Evolutionary conservation across 2,797 vertebrate species (phyloP).

Genomic region (Sarcoramphus papa): DNA sequence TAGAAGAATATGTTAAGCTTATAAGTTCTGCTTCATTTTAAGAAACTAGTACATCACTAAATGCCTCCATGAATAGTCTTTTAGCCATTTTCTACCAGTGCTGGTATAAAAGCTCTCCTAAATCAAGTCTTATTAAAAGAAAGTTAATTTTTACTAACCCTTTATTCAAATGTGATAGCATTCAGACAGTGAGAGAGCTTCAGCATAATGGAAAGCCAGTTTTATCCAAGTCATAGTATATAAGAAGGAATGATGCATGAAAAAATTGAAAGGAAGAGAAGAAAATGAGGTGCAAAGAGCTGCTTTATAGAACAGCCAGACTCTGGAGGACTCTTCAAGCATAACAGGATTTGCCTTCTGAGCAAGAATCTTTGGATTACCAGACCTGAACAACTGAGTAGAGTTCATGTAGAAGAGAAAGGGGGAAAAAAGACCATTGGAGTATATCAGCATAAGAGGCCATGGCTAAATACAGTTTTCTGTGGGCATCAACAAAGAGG

Average conservation of each 20-base stretch:
- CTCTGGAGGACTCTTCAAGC: slow-evolving; percentile 21
- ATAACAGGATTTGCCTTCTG: slow-evolving; percentile 35
- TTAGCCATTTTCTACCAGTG: background rate
- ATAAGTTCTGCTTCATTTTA: background rate
- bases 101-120: background rate
- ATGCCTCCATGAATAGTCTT: background rate
- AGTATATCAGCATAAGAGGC: background rate
- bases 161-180: slow-evolving; percentile 6
- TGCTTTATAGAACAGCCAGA: slow-evolving; percentile 1
- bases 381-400: slow-evolving; percentile 8
- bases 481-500: background rate
- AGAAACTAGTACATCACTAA: background rate
- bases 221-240: background rate
- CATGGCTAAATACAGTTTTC: background rate
- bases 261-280: slow-evolving; percentile 6
- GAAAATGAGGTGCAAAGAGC: slow-evolving; percentile 38
- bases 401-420: background rate
- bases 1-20: background rate
- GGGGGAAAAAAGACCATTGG: background rate
- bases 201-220: background rate
- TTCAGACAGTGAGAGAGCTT: background rate
- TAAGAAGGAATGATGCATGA: background rate
- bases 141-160: slow-evolving; percentile 8
- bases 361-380: slow-evolving; percentile 28
- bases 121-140: background rate